Evolutionary conservation across 2,113 vertebrate genomes (phyloP), one percentile per base, ranked within the genome.

Genomic region (Aphyosemion australe): DNA sequence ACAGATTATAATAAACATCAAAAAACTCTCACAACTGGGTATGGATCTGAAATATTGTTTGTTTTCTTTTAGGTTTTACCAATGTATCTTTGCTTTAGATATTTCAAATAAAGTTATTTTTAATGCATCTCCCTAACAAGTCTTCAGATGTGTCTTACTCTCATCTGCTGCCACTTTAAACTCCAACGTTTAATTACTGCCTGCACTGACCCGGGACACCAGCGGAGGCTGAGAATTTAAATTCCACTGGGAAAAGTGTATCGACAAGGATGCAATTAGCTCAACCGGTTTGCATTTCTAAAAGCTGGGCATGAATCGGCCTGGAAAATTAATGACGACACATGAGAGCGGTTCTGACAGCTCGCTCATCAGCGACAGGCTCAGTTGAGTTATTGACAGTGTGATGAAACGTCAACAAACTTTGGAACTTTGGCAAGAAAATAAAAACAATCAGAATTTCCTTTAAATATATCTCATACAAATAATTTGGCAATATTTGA

Each of bases 311-410:
- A 79, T 75, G 76, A 86, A 78, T 79, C 78, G 72, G 78, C 65
- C 68, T 80, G 79, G 74, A 72, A 80, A 74, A 76, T 71, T 86
- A 86, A 86, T 86, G 70, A 56, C 78, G 75, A 80, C 84, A 85
- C 80, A 82, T 78, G 78, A 88, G 72, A 85, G 65, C 51, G 61
- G 78, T 76, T 50, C 67, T 83, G 78, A 87, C 53, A 12, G 61
- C 66, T 1, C 14, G 55, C 75, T 69, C 75, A 70, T 79, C 77
- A 74, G 55, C 54, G 51, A 69, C 65, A n/a, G 69, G 64, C 69
- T 83, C 57, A 56, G 63, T 45, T 76, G 52, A 71, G 26, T 62
- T 61, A 58, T 37, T 67, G 51, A 56, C 48, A 71, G 16, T 47
- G 41, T 66, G 37, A 18, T 37, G 20, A 71, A 59, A 26, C 57